Conservation (phyloP, 2,797 vertebrate species). For the Clamator glandarius region DNA sequence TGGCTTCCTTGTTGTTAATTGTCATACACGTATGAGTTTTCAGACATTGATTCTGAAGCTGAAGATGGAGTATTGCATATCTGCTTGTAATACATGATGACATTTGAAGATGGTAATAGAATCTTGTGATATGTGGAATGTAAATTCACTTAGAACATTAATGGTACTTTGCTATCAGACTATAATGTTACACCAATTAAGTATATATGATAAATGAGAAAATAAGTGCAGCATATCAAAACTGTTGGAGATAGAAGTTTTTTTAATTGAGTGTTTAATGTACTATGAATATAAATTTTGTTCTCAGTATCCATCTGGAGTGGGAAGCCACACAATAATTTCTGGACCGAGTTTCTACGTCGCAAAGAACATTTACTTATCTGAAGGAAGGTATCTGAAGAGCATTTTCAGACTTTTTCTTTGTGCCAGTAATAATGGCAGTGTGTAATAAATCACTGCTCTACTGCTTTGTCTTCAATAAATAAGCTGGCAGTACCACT, state of each 20-base stretch:
- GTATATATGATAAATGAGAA: constrained; percentile 3
- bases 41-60: neutral
- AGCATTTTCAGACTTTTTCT: neutral
- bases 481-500: neutral
- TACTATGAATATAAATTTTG: neutral
- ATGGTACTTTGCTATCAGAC: neutral
- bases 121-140: neutral
- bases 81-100: neutral
- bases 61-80: neutral
- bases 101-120: neutral
- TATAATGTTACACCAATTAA: neutral
- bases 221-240: neutral
- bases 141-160: neutral
- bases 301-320: neutral
- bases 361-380: neutral
- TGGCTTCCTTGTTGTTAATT: neutral
- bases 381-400: neutral
- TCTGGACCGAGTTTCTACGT: neutral
- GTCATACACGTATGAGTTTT: neutral
- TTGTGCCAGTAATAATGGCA: neutral
- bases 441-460: neutral
- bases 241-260: neutral
- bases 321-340: neutral
- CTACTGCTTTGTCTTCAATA: neutral
- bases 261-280: neutral